phyloP scores from a whole-genome alignment of 2,888 invertebrate species.

The Globia sparganii region DNA sequence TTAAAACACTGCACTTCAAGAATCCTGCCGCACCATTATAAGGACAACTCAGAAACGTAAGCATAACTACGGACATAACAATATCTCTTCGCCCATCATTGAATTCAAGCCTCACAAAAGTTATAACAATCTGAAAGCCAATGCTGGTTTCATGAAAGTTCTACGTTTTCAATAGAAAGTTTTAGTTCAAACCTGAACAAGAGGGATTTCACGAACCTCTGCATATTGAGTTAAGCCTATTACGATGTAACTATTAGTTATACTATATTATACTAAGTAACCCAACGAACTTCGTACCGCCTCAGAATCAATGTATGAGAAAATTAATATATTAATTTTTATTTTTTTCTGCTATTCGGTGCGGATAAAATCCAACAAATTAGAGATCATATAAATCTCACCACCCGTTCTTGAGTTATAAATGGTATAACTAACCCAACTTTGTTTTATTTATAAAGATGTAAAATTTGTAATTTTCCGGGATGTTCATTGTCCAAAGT shows the following conservation, averaged over 20 bases:
- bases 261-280: too few species aligned
- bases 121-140: slow-evolving; percentile 41
- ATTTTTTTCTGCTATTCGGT: too few species aligned
- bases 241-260: background rate
- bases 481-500: background rate
- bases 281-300: too few species aligned
- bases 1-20: background rate
- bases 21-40: background rate
- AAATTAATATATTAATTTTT: too few species aligned
- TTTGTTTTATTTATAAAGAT: too few species aligned
- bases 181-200: slow-evolving; percentile 33
- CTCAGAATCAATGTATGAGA: too few species aligned
- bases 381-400: too few species aligned
- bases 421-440: too few species aligned
- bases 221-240: slow-evolving; percentile 8
- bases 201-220: slow-evolving; percentile 22
- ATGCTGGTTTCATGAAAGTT: slow-evolving; percentile 35
- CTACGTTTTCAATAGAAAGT: slow-evolving; percentile 46
- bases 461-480: slow-evolving; percentile 21
- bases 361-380: too few species aligned
- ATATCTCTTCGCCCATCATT: slow-evolving; percentile 10
- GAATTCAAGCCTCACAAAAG: slow-evolving; percentile 35
- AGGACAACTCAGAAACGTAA: background rate
- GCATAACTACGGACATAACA: background rate
- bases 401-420: too few species aligned